Conservation (phyloP, 2,113 vertebrate genomes). For the Sterna hirundo region DNA sequence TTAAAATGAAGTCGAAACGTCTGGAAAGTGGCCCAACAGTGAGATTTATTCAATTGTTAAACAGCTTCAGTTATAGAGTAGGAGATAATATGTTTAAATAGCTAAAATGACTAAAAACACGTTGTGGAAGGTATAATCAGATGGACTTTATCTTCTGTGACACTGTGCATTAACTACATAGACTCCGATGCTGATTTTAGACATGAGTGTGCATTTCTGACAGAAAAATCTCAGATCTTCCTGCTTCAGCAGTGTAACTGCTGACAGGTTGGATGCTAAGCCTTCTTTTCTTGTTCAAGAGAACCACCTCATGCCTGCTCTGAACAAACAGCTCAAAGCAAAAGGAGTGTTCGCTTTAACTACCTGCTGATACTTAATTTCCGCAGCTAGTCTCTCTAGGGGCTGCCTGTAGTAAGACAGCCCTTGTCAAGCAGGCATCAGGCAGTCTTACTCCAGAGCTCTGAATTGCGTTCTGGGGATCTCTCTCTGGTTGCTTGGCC, state of each 20-base stretch:
- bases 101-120: neutral
- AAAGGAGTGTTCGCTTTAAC: fast-evolving
- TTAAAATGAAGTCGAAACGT: neutral
- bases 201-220: neutral
- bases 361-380: neutral
- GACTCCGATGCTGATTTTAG: neutral
- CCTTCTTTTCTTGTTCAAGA: neutral
- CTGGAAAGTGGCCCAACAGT: neutral
- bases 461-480: neutral
- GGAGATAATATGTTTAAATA: neutral
- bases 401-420: neutral
- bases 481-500: neutral
- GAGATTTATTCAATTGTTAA: neutral
- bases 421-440: neutral
- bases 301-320: neutral
- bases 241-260: neutral
- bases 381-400: neutral
- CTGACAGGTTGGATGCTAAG: neutral
- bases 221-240: neutral
- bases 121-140: neutral
- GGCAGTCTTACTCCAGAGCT: neutral
- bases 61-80: neutral
- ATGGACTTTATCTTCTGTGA: neutral
- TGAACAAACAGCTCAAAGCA: fast-evolving
- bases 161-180: neutral